Evolutionary conservation across 2,888 invertebrate genomes (phyloP).

Genomic region (Parnassius apollo): DNA sequence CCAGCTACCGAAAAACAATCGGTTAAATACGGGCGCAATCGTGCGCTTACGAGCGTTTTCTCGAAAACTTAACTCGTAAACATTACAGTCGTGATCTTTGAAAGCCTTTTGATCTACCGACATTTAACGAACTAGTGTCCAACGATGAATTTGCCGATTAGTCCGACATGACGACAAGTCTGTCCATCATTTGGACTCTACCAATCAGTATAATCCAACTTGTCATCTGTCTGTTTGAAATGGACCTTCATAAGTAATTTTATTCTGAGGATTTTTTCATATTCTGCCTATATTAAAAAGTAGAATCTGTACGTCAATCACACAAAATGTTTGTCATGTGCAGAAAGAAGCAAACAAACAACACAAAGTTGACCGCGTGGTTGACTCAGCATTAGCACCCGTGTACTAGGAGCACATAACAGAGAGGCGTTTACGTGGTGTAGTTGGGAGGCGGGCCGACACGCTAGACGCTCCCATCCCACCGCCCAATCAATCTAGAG

Average conservation of each 20-base stretch:
- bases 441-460: slow-evolving; percentile 71
- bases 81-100: slow-evolving; percentile 65
- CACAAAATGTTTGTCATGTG: no score
- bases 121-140: slow-evolving; percentile 64
- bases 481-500: slow-evolving; percentile 67
- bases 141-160: slow-evolving; percentile 53
- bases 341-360: no score
- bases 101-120: slow-evolving; percentile 67
- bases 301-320: no score
- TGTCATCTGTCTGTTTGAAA: slow-evolving; percentile 3
- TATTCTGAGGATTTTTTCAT: no score
- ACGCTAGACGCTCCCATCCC: slow-evolving; percentile 71
- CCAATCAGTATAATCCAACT: slow-evolving; percentile 8
- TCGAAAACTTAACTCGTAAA: slow-evolving; percentile 65
- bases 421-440: slow-evolving; percentile 69
- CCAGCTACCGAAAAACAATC: slow-evolving; percentile 21
- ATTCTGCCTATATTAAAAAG: no score
- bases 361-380: slow-evolving; percentile 26
- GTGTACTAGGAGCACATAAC: slow-evolving; percentile 71
- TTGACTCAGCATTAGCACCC: slow-evolving; percentile 54
- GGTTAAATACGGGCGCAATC: slow-evolving; percentile 41
- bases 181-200: slow-evolving; percentile 40
- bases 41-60: slow-evolving; percentile 63
- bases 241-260: no score
- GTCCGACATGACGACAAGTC: slow-evolving; percentile 43